Base-by-base conservation (phyloP, 2,113 vertebrate species). In the Semnornis frantzii region DNA sequence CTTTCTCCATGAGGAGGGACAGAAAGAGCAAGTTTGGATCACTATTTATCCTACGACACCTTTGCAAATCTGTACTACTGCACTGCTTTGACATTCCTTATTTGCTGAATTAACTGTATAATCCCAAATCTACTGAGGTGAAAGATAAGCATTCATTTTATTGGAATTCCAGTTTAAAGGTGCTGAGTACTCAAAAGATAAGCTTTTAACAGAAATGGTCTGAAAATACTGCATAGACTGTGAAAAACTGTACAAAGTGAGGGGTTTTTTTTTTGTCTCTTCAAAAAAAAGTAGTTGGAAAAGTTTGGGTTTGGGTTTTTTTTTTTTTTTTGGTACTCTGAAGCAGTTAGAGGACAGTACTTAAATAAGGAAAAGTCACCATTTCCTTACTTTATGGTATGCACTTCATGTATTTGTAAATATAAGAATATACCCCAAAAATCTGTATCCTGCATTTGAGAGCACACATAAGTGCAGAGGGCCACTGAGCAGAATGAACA, bases 91-190 rank as follows among this genome's bases (percentile, higher is more conserved):
- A 75, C 37, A 65, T 57, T 92, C 77, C 46, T 77, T 92, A 89
- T 90, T 94, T 95, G 27, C 24, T 91, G 81, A 42, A 85, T 85
- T 93, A 95, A 91, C 85, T 57, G 77, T 55, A 79, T 87, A 95
- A 95, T 80, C 81, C 87, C 68, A 91, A 91, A 82, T 59, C 63
- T 66, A 85, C 59, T 74, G 89, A 96, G 48, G 82, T 87, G 74
- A 85, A 91, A 93, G 91, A 94, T 91, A 94, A 93, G 71, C 59
- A 46, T 52, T 86, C 66, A 30, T 79, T 92, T 87, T 76, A 90
- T 65, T 76, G 82, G 82, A 82, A 94, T 89, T 55, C 39, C 33
- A 42, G 75, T 23, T 73, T 71, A 95, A 85, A 95, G 82, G 64
- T 89, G 68, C 30, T 66, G 82, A 91, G 76, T 82, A 79, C 46